A percentile compares a stretch with the other conserved stretches of the same genome.
Conservation (phyloP, 1,140 invertebrate genomes). For the Zelostemma sp. region DNA sequence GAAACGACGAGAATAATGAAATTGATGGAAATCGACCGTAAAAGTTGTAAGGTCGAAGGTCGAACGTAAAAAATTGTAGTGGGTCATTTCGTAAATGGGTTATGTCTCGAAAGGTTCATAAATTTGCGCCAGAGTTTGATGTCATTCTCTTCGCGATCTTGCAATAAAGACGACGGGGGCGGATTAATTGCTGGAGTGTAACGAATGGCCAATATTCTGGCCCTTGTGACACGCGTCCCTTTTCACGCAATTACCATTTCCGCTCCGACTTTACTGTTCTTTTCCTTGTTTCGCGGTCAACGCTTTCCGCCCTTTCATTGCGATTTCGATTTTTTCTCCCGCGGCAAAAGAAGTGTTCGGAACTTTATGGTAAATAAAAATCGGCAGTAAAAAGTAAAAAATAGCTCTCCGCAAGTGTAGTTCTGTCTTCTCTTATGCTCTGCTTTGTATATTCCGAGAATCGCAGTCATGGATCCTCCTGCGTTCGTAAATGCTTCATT, state of each 20-base stretch:
- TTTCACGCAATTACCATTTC: constrained; percentile 13
- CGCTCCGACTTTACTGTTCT: constrained; percentile 16
- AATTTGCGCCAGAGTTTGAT: constrained; percentile 33
- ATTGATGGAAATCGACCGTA: too few relatives aligned
- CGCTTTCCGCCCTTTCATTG: neutral
- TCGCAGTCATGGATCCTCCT: constrained; percentile 19
- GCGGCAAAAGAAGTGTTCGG: constrained; percentile 18
- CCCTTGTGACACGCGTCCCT: constrained; percentile 2
- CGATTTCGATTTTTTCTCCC: neutral
- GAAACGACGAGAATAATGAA: too few relatives aligned
- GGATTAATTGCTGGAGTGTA: constrained; percentile 43
- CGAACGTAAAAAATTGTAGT: constrained; percentile 34
- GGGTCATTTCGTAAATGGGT: constrained; percentile 16
- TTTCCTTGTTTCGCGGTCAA: constrained; percentile 6
- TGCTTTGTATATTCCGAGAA: constrained; percentile 9
- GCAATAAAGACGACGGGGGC: constrained; percentile 36
- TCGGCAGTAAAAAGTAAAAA: constrained; percentile 58
- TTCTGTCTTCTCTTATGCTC: constrained; percentile 25
- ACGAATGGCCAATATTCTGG: constrained; percentile 30
- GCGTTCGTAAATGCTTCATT: constrained; percentile 42
- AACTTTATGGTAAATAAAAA: constrained; percentile 61
- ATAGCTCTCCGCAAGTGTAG: constrained; percentile 18
- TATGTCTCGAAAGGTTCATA: constrained; percentile 27
- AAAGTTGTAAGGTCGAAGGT: neutral
- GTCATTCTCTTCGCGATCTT: constrained; percentile 29